These are phyloP conservation scores for Agriopis marginaria DNA, from an alignment of 2,888 invertebrate genomes.

Conservation along the genomic window DNA sequence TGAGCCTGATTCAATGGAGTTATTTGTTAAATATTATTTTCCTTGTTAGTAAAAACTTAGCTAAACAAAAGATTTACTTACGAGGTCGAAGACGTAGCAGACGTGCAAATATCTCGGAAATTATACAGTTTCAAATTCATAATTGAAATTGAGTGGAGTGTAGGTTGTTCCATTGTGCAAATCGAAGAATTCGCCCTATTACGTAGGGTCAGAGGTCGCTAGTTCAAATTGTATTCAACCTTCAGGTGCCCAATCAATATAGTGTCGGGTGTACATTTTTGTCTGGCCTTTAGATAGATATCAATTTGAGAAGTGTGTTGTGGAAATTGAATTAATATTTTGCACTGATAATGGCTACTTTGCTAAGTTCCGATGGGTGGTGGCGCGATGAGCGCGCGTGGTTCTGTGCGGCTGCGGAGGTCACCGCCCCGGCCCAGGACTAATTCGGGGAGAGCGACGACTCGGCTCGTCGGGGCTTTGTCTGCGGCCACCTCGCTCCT, in stretches of 20 bases:
- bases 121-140: neutral
- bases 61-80: neutral
- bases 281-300: neutral
- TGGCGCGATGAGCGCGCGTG: conserved; percentile 61
- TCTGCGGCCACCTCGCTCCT: conserved; percentile 66
- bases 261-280: neutral
- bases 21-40: neutral
- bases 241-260: conserved; percentile 20
- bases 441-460: conserved; percentile 86
- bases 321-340: neutral
- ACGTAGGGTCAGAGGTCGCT: neutral
- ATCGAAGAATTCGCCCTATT: neutral
- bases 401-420: conserved; percentile 61
- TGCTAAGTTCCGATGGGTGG: conserved; percentile 37
- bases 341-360: conserved; percentile 1
- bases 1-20: neutral
- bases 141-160: neutral
- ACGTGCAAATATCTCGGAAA: neutral
- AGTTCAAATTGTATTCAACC: conserved; percentile 14
- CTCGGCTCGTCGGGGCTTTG: conserved; percentile 77
- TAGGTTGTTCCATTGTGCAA: neutral
- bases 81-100: neutral
- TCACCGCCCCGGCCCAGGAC: conserved; percentile 84
- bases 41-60: neutral
- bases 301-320: neutral